Conservation (phyloP, 2,888 invertebrate species). For the Drosophila anomelani region DNA sequence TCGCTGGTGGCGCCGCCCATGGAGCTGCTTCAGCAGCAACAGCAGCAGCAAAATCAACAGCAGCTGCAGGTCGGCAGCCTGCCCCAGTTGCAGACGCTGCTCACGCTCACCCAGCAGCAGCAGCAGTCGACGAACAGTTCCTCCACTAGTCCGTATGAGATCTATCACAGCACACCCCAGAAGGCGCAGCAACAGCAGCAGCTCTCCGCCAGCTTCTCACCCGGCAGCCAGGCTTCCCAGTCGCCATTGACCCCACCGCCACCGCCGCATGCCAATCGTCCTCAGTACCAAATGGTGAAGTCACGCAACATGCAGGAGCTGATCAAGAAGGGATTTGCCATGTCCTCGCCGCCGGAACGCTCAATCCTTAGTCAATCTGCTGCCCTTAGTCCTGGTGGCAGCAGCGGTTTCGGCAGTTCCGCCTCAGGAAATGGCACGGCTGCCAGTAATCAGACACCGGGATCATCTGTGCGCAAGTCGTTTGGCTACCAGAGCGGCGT, state of each 20-base stretch:
- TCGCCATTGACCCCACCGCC: conserved; percentile 86
- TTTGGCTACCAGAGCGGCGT: conserved; percentile 73
- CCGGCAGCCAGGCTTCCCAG: conserved; percentile 85
- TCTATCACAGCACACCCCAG: conserved; percentile 84
- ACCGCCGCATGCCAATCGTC: conserved; percentile 82
- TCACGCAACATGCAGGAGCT: conserved; percentile 85
- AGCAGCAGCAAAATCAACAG: conserved; percentile 64
- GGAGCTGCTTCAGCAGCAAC: conserved; percentile 81
- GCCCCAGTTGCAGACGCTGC: conserved; percentile 64
- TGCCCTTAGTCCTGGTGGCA: conserved; percentile 83
- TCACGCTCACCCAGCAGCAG: conserved; percentile 64
- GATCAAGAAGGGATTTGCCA: conserved; percentile 88
- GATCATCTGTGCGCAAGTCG: conserved; percentile 73
- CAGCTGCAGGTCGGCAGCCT: conserved; percentile 58
- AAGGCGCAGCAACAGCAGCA: conserved; percentile 79
- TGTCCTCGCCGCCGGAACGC: conserved; percentile 86
- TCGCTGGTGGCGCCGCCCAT: conserved; percentile 79
- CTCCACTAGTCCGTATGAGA: conserved; percentile 83
- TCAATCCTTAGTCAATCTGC: conserved; percentile 88
- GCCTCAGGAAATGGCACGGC: conserved; percentile 64
- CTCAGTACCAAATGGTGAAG: conserved; percentile 82
- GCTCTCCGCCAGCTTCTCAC: conserved; percentile 58
- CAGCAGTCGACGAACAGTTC: conserved; percentile 54
- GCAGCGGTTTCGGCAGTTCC: conserved; percentile 83
- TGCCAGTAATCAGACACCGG: conserved; percentile 36